Evolutionary conservation across 2,888 invertebrate species (phyloP).

Genomic region (Stomorhina lunata): DNA sequence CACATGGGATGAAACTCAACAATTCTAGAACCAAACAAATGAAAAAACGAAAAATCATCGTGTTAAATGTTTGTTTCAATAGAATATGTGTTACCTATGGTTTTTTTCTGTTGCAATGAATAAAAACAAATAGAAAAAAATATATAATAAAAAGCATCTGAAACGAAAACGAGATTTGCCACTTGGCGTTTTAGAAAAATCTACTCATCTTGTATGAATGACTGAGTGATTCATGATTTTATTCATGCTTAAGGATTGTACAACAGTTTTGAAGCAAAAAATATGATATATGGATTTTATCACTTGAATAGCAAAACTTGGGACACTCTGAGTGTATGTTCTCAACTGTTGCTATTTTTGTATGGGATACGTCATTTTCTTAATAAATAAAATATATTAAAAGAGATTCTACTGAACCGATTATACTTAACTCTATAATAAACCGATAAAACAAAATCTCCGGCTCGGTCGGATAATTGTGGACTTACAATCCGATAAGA

Average conservation of each 20-base stretch:
- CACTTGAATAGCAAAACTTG: too few relatives aligned
- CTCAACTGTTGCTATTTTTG: too few relatives aligned
- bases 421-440: too few relatives aligned
- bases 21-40: conserved; percentile 24
- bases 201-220: background rate
- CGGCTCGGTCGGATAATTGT: too few relatives aligned
- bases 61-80: conserved; percentile 2
- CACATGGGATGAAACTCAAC: conserved; percentile 37
- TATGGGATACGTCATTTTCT: too few relatives aligned
- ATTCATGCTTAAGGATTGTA: background rate
- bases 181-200: conserved; percentile 28
- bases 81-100: conserved; percentile 3
- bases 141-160: background rate
- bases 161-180: conserved; percentile 27
- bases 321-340: too few relatives aligned
- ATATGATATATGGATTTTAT: too few relatives aligned
- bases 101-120: conserved; percentile 23
- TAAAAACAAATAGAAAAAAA: background rate
- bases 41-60: background rate
- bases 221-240: too few relatives aligned
- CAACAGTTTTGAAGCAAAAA: background rate
- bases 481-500: too few relatives aligned
- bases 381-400: too few relatives aligned
- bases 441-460: too few relatives aligned
- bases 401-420: too few relatives aligned